Evolutionary conservation across 2,797 vertebrate species (phyloP), one percentile per base, ranked within the genome.

Genomic region (Pseudochaenichthys georgianus): DNA sequence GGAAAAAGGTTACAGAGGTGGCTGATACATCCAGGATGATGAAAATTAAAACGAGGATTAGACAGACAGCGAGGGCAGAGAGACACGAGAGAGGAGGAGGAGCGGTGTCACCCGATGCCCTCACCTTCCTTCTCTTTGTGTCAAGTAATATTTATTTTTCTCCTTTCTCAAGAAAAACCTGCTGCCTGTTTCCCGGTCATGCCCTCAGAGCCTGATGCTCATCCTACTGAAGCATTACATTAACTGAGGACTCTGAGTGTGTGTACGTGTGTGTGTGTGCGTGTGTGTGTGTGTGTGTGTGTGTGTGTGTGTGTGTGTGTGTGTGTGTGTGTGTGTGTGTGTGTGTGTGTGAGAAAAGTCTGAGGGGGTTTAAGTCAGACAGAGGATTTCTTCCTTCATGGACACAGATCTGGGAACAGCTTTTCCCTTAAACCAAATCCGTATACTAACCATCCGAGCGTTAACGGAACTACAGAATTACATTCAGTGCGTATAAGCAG

Each of bases 11-110:
- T 80, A 80, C 58, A 73, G 78, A 72, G 85, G 85, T 77, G 79
- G 71, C 73, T 63, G 78, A 71, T 71, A 60, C 62, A 80, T 80
- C 73, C 76, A 28, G 55, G 70, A 71, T 70, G 84, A 84, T 88
- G 87, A 64, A 90, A 88, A 92, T 90, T 83, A 90, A 88, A 91
- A 86, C 67, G 73, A 77, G 82, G 85, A 88, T 88, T 80, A 85
- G 77, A 83, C 73, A 72, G 85, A 84, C 31, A 21, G 59, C n/a
- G 19, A 73, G 76, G 74, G 52, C 75, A 82, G 65, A 77, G 73
- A 83, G 62, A 77, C 28, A 42, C 16, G 61, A 52, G 64, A 74
- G 57, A 31, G 19, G 66, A 70, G 64, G 81, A 81, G 61, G 60
- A 55, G 75, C 21, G 73, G 84, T 77, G 82, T 88, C 83, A 83